Evolutionary conservation across 2,888 invertebrate genomes (phyloP), one percentile per base, ranked within the genome.

Genomic region (Thymelicus sylvestris): DNA sequence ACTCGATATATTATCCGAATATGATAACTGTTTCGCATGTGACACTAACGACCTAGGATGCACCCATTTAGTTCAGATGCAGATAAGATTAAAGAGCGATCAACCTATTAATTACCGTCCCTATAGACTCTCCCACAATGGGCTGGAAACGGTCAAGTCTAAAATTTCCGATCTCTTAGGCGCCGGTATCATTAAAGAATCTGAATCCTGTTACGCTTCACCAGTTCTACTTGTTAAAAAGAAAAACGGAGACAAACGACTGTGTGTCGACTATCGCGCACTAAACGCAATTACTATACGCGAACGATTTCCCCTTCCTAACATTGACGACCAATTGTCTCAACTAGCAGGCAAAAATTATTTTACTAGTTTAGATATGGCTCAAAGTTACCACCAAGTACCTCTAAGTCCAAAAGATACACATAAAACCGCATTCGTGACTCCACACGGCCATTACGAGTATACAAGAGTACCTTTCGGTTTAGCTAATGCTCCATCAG

Each of bases 291-390:
- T 78, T 0, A 80, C 80, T 0, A 19, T 80, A 0, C 72, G 73
- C 38, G 80, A 81, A 61, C 74, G 79, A 15, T 79, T 71, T 64
- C 79, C 79, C 0, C 59, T 80, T 8, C 80, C 79, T 0, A 74
- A 78, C 31, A 80, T 80, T 1, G 80, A 80, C 0, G 79, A 78
- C 64, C 77, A 79, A 24, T 3, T 80, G 0, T 73, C 74, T 1
- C 72, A 73, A 10, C 47, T 79, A 48, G 72, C 77, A 0, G 79
- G 78, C n/a, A 79, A 78, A 68, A 70, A 66, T 0, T 77, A 50
- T 66, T 80, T 79, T 24, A 78, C 77, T 0, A 72, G 70, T 55
- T 59, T 79, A 10, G 78, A 79, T 62, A 15, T 80, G 31, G 73
- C 75, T 5, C 74, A 74, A 60, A 66, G 78, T 15, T 79, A 77